Conservation (phyloP, 2,797 vertebrate genomes). For the Sebastes diploproa region DNA sequence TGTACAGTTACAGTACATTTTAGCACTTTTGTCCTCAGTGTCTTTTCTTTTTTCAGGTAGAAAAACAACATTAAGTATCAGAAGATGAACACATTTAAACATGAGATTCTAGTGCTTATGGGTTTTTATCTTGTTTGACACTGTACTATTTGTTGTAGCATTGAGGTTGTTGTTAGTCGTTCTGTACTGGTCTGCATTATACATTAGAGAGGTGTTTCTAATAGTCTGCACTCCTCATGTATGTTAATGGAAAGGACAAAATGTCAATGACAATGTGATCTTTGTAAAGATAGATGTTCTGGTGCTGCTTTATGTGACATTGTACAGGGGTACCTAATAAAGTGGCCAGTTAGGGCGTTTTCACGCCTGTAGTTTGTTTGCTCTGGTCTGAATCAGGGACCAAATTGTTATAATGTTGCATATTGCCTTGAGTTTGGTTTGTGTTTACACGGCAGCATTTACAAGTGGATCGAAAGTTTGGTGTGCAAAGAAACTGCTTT, state of each 20-base stretch:
- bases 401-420: no score
- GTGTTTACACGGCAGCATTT: no score
- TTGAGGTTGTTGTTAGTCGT: no score
- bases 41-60: not conserved
- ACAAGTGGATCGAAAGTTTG: no score
- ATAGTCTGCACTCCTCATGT: not conserved
- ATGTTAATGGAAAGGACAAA: not conserved
- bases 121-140: no score
- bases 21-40: not conserved
- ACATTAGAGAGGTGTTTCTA: not conserved
- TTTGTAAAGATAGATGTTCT: not conserved
- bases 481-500: no score
- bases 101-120: not conserved
- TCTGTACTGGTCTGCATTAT: no score
- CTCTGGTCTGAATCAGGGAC: no score
- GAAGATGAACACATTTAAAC: not conserved
- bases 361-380: no score
- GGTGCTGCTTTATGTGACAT: not conserved
- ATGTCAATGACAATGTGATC: not conserved
- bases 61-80: not conserved
- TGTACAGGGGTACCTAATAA: not conserved
- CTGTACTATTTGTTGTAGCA: no score
- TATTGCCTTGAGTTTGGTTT: no score
- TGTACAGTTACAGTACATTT: not conserved
- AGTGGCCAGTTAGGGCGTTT: not conserved